A percentile compares a stretch with the other conserved stretches of the same genome.
Evolutionary conservation across 2,888 invertebrate genomes (phyloP).

Genomic region (Dinocampus coccinellae): DNA sequence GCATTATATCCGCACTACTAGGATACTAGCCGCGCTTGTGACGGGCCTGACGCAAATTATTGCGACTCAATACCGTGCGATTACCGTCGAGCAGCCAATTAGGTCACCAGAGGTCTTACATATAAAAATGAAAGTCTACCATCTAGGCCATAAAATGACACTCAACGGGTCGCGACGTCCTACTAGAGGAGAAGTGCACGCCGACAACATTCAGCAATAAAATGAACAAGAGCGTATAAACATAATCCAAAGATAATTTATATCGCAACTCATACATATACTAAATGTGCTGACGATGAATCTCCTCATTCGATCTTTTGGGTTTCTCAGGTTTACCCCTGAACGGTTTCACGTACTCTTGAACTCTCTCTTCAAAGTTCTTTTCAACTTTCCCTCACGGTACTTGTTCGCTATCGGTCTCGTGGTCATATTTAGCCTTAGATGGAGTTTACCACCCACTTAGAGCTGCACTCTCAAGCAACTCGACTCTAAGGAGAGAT

Average conservation of each 20-base stretch:
- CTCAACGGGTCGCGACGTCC: constrained; percentile 73
- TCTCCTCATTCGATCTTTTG: constrained; percentile 69
- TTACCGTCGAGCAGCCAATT: constrained; percentile 58
- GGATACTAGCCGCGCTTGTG: constrained; percentile 45
- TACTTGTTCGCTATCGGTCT: constrained; percentile 77
- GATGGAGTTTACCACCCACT: constrained; percentile 73
- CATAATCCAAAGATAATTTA: constrained; percentile 39
- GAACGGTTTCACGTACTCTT: constrained; percentile 70
- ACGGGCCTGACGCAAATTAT: constrained; percentile 53
- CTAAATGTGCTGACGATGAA: constrained; percentile 57
- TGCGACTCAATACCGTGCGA: constrained; percentile 61
- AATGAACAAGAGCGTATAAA: constrained; percentile 53
- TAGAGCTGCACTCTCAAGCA: constrained; percentile 72
- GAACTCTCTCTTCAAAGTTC: constrained; percentile 75
- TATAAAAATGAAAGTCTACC: constrained; percentile 51
- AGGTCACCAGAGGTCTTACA: constrained; percentile 61
- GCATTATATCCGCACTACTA: constrained; percentile 51
- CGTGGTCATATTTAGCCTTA: constrained; percentile 73
- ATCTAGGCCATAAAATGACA: constrained; percentile 67
- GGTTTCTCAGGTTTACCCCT: constrained; percentile 74
- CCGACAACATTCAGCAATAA: constrained; percentile 52
- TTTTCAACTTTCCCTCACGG: constrained; percentile 81
- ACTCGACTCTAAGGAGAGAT: constrained; percentile 71
- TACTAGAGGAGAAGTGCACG: constrained; percentile 70
- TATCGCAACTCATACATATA: constrained; percentile 56